Conservation (phyloP, 2,113 vertebrate genomes). For the Nannobrachium achirus region DNA sequence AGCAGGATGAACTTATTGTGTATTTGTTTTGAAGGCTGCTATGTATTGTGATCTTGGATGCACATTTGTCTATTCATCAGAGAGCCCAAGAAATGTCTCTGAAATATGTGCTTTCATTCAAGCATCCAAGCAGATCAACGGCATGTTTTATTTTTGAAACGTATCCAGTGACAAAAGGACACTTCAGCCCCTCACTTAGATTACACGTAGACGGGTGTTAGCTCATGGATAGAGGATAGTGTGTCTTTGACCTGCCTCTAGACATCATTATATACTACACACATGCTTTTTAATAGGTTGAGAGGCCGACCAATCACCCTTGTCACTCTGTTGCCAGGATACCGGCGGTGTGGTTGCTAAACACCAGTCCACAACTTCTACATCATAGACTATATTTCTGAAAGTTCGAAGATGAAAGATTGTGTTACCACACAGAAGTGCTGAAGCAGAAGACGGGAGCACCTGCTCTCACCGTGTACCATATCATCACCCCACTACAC, state of each 20-base stretch:
- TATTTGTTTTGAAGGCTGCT: conserved; percentile 55
- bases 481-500: conserved; percentile 63
- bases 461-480: conserved; percentile 80
- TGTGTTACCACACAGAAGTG: conserved; percentile 87
- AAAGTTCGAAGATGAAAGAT: conserved; percentile 90
- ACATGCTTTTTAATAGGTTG: conserved; percentile 81
- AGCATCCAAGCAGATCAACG: conserved; percentile 78
- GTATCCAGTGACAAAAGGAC: conserved; percentile 86
- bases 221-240: conserved; percentile 75
- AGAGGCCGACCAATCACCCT: conserved; percentile 81
- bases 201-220: conserved; percentile 82
- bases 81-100: conserved; percentile 71
- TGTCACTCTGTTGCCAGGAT: conserved; percentile 74
- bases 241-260: conserved; percentile 78
- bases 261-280: conserved; percentile 83
- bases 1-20: conserved; percentile 29
- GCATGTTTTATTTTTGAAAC: conserved; percentile 90
- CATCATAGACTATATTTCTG: conserved; percentile 97
- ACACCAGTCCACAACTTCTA: conserved; percentile 90
- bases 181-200: conserved; percentile 85
- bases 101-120: conserved; percentile 77
- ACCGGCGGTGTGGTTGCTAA: conserved; percentile 82
- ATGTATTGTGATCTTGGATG: conserved; percentile 45
- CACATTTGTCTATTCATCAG: conserved; percentile 59
- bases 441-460: conserved; percentile 82